phyloP scores from a whole-genome alignment of 2,113 vertebrate species.

The Oreocharis arfaki region DNA sequence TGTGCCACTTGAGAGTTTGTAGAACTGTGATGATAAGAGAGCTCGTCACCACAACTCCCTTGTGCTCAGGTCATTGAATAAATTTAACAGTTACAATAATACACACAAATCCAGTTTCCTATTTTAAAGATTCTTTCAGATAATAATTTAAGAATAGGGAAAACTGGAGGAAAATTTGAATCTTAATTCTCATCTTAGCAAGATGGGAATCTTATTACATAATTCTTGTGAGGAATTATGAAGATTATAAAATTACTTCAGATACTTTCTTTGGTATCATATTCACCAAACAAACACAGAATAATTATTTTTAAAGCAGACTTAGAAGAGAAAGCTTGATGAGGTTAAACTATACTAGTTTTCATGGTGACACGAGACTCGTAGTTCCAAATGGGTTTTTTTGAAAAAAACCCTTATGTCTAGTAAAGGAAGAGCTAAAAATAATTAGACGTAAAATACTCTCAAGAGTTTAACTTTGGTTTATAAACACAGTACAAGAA shows the following conservation, averaged over 20 bases:
- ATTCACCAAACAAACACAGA: background rate
- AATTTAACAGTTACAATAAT: background rate
- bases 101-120: background rate
- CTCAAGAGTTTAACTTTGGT: background rate
- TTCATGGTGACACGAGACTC: background rate
- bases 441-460: background rate
- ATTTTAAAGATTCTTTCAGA: background rate
- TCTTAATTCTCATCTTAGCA: background rate
- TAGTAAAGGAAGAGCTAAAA: slow-evolving; percentile 11
- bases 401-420: background rate
- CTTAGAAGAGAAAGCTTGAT: background rate
- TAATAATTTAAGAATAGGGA: background rate
- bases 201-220: background rate
- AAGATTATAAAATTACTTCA: background rate
- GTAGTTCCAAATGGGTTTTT: background rate
- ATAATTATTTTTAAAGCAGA: background rate
- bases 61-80: background rate
- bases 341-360: background rate
- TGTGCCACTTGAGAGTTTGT: background rate
- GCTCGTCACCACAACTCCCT: background rate
- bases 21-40: background rate
- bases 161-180: background rate
- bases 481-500: slow-evolving; percentile 28
- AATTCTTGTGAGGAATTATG: background rate
- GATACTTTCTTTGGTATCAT: slow-evolving; percentile 50